phyloP scores from a whole-genome alignment of 2,888 invertebrate genomes.

The Drosophila austrosaltans region DNA sequence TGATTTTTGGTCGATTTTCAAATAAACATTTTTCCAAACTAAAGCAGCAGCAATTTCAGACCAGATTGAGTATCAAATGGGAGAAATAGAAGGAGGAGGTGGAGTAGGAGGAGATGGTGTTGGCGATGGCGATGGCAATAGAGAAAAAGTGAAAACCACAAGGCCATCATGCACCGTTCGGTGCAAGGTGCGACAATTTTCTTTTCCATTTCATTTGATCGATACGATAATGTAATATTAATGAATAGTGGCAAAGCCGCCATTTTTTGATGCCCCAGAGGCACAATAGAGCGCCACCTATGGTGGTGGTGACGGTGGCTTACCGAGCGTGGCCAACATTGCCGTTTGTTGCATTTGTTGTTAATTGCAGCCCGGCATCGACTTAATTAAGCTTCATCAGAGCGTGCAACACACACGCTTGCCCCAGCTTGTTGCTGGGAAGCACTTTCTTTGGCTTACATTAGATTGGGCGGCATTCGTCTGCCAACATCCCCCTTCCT shows the following conservation, averaged over 20 bases:
- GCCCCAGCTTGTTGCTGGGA: constrained; percentile 14
- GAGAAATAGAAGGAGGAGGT: neutral
- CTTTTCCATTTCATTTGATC: constrained; percentile 59
- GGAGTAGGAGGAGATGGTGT: neutral
- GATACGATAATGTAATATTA: constrained; percentile 45
- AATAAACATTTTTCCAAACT: constrained; percentile 19
- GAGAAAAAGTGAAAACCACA: constrained; percentile 72
- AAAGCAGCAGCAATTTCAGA: neutral
- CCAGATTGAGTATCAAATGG: neutral
- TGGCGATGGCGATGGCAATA: no score
- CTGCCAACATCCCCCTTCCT: neutral
- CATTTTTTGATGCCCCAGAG: neutral
- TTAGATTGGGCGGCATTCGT: constrained; percentile 48
- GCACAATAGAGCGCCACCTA: neutral
- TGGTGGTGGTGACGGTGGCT: neutral
- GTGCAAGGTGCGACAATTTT: constrained; percentile 56
- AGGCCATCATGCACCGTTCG: constrained; percentile 26
- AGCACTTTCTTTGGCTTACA: constrained; percentile 70
- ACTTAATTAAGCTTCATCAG: constrained; percentile 73
- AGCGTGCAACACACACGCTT: constrained; percentile 71
- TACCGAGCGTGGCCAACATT: constrained; percentile 47
- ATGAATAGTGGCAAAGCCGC: constrained; percentile 32
- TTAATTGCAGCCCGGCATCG: constrained; percentile 67
- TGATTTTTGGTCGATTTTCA: constrained; percentile 28
- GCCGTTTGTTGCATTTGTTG: constrained; percentile 24